Evolutionary conservation across 2,888 invertebrate species (phyloP).

Genomic region (Cataglyphis albicans): DNA sequence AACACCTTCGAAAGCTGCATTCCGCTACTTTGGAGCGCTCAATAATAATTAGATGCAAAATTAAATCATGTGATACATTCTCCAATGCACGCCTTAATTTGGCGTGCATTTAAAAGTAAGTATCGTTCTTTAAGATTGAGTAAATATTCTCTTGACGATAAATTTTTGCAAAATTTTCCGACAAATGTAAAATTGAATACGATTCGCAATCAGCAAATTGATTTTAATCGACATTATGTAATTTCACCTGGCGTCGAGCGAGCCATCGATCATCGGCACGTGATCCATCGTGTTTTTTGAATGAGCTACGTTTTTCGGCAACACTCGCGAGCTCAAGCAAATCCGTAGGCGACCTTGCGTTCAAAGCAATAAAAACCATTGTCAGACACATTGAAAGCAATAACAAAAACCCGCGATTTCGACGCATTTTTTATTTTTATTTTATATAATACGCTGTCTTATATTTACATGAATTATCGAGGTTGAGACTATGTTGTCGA

Average conservation of each 20-base stretch:
- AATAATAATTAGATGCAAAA: conserved; percentile 3
- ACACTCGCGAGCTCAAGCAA: conserved; percentile 30
- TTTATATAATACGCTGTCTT: background rate
- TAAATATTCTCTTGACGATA: background rate
- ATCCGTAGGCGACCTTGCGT: conserved; percentile 69
- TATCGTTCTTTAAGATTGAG: background rate
- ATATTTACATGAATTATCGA: conserved; percentile 64
- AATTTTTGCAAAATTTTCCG: background rate
- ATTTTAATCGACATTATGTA: background rate
- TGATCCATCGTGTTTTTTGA: background rate
- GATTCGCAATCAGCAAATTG: background rate
- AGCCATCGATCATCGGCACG: conserved; percentile 6
- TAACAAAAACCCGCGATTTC: conserved; percentile 73
- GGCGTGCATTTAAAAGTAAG: background rate
- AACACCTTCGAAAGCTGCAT: background rate
- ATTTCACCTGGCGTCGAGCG: conserved; percentile 66
- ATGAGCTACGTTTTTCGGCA: conserved; percentile 12
- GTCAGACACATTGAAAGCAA: conserved; percentile 72
- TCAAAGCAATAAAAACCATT: conserved; percentile 72
- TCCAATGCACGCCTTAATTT: background rate
- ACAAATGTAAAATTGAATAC: background rate
- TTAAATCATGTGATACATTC: background rate
- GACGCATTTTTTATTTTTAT: conserved; percentile 73
- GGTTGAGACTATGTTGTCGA: conserved; percentile 67
- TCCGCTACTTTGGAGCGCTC: too few species aligned